phyloP scores from a whole-genome alignment of 2,797 vertebrate species.

The Phrynocephalus vlangalii region DNA sequence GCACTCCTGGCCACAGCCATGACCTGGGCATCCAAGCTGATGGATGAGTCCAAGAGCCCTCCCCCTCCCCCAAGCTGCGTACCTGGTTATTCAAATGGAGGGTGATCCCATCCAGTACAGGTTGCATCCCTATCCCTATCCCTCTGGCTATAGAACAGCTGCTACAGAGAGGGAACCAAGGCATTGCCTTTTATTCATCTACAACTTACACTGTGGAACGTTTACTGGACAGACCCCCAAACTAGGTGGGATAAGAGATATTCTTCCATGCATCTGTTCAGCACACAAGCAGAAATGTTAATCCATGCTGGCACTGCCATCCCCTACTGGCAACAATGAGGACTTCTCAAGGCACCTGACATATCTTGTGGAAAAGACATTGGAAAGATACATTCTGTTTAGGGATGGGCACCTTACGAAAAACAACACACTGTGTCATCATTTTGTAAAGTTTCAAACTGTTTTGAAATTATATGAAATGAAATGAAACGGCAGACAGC shows the following conservation, averaged over 20 bases:
- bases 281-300: neutral
- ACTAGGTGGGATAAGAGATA: neutral
- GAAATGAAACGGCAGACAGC: no score
- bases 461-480: no score
- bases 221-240: neutral
- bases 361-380: neutral
- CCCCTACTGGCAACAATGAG: neutral
- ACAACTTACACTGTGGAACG: neutral
- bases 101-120: no score
- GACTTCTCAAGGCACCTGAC: neutral
- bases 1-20: no score
- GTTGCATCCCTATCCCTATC: no score
- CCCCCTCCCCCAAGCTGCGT: no score
- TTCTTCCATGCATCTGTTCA: neutral
- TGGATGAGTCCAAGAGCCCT: no score
- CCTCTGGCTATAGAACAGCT: neutral
- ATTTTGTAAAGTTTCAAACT: no score
- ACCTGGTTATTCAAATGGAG: no score
- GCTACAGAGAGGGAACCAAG: neutral
- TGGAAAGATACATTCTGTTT: neutral
- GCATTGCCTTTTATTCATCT: neutral
- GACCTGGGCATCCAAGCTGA: no score
- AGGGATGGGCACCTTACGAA: no score
- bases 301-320: neutral
- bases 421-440: no score